phyloP scores from a whole-genome alignment of 1,140 invertebrate species.

The Bombus pascuorum region DNA sequence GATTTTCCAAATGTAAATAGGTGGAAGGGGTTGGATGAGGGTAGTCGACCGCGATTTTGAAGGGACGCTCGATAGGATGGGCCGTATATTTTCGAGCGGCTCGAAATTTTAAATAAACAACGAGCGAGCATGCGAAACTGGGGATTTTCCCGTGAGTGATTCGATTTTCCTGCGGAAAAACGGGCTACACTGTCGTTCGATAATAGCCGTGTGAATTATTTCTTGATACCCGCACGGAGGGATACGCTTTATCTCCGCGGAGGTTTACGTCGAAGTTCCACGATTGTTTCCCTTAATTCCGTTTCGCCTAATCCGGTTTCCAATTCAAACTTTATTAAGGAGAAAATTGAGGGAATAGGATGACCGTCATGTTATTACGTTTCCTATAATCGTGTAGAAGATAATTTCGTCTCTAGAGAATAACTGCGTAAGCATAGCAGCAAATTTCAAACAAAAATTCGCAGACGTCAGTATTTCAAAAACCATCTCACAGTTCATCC shows the following conservation, averaged over 20 bases:
- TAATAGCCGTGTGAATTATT: constrained; percentile 62
- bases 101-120: constrained; percentile 62
- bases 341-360: background rate
- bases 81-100: background rate
- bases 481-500: background rate
- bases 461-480: background rate
- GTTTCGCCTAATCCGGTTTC: background rate
- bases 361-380: background rate
- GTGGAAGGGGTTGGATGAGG: background rate
- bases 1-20: constrained; percentile 25
- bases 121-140: constrained; percentile 3
- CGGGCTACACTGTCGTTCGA: constrained; percentile 24
- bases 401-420: no score
- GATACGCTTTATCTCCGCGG: background rate
- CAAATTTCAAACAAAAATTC: background rate
- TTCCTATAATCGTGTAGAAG: background rate
- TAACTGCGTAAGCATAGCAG: background rate
- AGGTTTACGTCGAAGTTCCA: background rate
- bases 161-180: constrained; percentile 51
- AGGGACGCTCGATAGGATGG: background rate
- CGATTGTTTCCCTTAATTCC: constrained; percentile 14
- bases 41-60: background rate
- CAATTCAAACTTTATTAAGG: background rate
- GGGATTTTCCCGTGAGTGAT: constrained; percentile 39
- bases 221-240: constrained; percentile 14